A percentile compares a stretch with the other conserved stretches of the same genome.
Conservation (phyloP, 2,888 invertebrate species). For the Amphipoea lucens region DNA sequence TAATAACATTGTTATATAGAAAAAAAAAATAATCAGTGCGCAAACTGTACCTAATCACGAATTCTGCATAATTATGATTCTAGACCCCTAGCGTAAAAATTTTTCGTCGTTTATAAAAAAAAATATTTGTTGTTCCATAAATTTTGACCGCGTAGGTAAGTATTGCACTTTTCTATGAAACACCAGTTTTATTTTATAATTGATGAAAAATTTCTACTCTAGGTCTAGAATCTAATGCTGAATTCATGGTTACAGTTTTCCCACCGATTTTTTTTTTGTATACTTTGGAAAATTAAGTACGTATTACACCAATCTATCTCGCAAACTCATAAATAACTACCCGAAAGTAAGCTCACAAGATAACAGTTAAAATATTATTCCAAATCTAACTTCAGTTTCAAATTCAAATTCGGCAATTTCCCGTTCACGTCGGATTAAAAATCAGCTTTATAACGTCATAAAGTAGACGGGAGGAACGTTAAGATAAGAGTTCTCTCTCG, state of each 20-base stretch:
- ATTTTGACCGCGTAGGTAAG: too few species aligned
- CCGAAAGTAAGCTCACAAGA: conserved; percentile 37
- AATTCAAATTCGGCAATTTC: conserved; percentile 80
- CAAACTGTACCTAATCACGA: background rate
- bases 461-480: conserved; percentile 84
- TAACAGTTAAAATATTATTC: conserved; percentile 65
- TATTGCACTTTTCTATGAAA: too few species aligned
- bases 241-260: background rate
- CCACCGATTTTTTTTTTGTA: background rate
- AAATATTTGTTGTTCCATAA: background rate
- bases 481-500: conserved; percentile 86
- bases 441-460: conserved; percentile 90
- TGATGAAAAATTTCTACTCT: too few species aligned
- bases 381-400: conserved; percentile 66
- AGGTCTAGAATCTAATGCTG: background rate
- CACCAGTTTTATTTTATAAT: too few species aligned
- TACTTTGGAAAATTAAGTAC: background rate
- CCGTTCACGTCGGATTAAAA: conserved; percentile 88
- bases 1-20: background rate
- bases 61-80: background rate
- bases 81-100: too few species aligned
- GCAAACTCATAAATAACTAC: conserved; percentile 35
- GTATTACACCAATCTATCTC: background rate
- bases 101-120: background rate
- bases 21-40: background rate